phyloP scores from a whole-genome alignment of 2,888 invertebrate genomes.

The Eurytoma californica region DNA sequence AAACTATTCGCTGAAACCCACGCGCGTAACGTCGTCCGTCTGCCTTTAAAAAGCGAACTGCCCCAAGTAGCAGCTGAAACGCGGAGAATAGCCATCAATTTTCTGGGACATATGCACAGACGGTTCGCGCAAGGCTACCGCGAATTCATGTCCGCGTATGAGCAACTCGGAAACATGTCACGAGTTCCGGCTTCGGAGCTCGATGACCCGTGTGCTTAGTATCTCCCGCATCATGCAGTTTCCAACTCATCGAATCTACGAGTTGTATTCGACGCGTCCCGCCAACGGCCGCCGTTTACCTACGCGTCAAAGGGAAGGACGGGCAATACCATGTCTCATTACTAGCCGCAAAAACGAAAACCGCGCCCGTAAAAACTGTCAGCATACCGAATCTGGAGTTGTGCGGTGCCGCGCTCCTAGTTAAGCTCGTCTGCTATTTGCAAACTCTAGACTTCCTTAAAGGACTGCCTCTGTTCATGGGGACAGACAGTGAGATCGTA shows the following conservation, averaged over 20 bases:
- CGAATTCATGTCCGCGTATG: background rate
- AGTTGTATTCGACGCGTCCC: background rate
- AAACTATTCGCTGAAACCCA: too few relatives aligned
- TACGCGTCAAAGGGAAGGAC: background rate
- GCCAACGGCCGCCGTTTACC: conserved; percentile 28
- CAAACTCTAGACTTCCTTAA: conserved; percentile 4
- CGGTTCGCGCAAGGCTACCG: background rate
- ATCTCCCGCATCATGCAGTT: conserved; percentile 1
- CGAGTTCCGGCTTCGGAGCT: background rate
- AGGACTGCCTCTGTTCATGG: conserved; percentile 11
- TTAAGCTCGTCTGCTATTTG: conserved; percentile 31
- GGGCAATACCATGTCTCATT: conserved; percentile 3
- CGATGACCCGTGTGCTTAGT: background rate
- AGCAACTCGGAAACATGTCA: background rate
- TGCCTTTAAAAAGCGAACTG: too few relatives aligned
- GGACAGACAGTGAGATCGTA: conserved; percentile 60
- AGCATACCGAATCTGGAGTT: conserved; percentile 56
- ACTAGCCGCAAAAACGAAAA: conserved; percentile 43
- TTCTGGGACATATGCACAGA: too few relatives aligned
- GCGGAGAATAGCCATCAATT: too few relatives aligned
- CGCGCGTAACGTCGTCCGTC: too few relatives aligned
- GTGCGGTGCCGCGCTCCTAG: conserved; percentile 44
- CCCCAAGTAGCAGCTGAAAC: too few relatives aligned
- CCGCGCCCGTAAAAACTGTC: conserved; percentile 43
- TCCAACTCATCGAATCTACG: background rate